These are phyloP conservation scores for Mionectes macconnelli DNA, from an alignment of 2,113 vertebrate species.

Conservation along the genomic window DNA sequence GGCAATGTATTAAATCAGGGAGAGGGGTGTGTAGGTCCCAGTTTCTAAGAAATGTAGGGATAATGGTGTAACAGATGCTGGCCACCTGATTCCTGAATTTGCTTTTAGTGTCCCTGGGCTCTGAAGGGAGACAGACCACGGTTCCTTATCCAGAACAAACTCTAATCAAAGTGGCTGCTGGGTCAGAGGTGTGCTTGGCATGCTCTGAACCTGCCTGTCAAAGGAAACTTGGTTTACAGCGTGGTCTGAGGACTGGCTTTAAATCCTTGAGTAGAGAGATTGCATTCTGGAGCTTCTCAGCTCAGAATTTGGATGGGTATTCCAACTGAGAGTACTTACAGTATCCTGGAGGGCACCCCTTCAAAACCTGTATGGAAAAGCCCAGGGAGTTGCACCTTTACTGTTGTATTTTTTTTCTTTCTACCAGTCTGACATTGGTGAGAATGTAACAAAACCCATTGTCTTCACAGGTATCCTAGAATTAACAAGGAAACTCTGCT, in stretches of 20 bases:
- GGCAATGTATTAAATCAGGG: background rate
- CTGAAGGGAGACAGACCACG: background rate
- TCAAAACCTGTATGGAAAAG: background rate
- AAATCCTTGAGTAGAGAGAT: background rate
- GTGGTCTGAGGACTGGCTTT: background rate
- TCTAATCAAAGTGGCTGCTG: background rate
- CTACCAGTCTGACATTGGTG: background rate
- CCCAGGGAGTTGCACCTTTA: background rate
- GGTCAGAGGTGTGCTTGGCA: background rate
- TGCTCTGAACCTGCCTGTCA: background rate
- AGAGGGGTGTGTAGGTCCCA: accelerated
- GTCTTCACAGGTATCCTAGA: constrained; percentile 85
- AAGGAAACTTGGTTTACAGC: background rate
- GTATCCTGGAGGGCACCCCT: background rate
- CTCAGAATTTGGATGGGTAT: background rate
- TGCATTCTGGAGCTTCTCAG: background rate
- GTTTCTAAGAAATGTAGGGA: background rate
- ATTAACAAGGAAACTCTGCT: constrained; percentile 96
- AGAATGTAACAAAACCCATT: background rate
- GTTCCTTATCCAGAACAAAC: background rate
- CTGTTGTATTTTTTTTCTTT: background rate
- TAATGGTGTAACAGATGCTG: background rate
- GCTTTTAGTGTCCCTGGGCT: background rate
- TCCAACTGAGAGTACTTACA: background rate
- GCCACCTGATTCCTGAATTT: background rate